phyloP scores from a whole-genome alignment of 2,797 vertebrate genomes.

The Malacoctenus gilli region DNA sequence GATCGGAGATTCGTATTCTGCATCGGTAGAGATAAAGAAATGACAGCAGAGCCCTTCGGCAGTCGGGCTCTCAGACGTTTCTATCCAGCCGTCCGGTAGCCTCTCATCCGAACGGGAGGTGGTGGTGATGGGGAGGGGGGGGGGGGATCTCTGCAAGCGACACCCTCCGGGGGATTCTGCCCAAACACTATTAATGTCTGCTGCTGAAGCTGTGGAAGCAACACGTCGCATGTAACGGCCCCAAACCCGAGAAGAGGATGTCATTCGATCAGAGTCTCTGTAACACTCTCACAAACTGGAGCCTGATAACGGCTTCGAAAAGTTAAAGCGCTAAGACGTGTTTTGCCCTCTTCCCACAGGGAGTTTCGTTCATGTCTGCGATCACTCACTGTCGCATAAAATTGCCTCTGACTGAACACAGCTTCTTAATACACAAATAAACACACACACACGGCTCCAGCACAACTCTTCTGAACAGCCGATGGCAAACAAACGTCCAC shows the following conservation, averaged over 20 bases:
- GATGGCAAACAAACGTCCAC: constrained; percentile 47
- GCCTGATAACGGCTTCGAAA: constrained; percentile 25
- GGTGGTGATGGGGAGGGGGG: no score
- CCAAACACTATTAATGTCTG: constrained; percentile 32
- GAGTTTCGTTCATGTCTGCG: constrained; percentile 29
- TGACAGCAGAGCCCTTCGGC: constrained; percentile 37
- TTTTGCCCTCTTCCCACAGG: constrained; percentile 24
- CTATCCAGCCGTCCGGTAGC: constrained; percentile 37
- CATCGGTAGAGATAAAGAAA: no score
- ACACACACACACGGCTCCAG: constrained; percentile 17
- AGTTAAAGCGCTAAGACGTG: constrained; percentile 18
- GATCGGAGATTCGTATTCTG: constrained; percentile 52
- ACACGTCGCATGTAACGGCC: constrained; percentile 11
- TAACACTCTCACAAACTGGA: not conserved
- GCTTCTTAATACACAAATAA: constrained; percentile 26
- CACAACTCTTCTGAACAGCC: constrained; percentile 35
- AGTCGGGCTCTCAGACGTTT: constrained; percentile 25
- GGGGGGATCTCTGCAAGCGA: constrained; percentile 21
- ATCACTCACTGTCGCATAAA: constrained; percentile 43
- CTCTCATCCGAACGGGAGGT: constrained; percentile 39
- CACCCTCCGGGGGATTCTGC: constrained; percentile 40
- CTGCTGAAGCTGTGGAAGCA: constrained; percentile 23
- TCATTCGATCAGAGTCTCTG: constrained; percentile 16
- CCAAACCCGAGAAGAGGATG: constrained; percentile 5
- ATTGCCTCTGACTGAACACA: constrained; percentile 31